A percentile compares a stretch with the other conserved stretches of the same genome.
Conservation (phyloP, 2,797 vertebrate species). For the Pangasius mekongensis region DNA sequence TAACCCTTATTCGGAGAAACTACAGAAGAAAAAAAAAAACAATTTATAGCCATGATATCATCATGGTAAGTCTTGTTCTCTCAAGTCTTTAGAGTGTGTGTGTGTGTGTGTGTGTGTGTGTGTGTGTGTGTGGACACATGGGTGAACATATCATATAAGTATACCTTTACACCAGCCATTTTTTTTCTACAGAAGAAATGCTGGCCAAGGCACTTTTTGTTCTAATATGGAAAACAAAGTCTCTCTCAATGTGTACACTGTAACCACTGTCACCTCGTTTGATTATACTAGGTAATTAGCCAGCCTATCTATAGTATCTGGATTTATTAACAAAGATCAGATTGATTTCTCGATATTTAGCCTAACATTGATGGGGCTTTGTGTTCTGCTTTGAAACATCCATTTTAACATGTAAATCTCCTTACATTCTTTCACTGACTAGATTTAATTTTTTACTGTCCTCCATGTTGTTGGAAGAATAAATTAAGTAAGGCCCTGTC, state of each 20-base stretch:
- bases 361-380: background rate
- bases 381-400: background rate
- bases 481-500: background rate
- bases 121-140: slow-evolving; percentile 65
- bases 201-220: background rate
- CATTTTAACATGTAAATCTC: background rate
- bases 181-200: background rate
- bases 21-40: slow-evolving; percentile 61
- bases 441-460: background rate
- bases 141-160: background rate
- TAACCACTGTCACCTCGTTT: background rate
- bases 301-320: background rate
- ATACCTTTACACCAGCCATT: background rate
- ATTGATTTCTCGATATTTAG: background rate
- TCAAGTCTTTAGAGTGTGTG: slow-evolving; percentile 62
- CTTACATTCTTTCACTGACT: background rate
- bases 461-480: background rate
- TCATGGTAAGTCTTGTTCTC: slow-evolving; percentile 70
- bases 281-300: background rate
- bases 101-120: slow-evolving; percentile 50
- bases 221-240: background rate
- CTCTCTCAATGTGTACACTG: background rate
- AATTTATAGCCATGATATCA: slow-evolving; percentile 75
- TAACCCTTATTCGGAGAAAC: slow-evolving; percentile 74
- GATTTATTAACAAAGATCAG: background rate